Evolutionary conservation across 2,888 invertebrate species (phyloP), one percentile per base, ranked within the genome.

Genomic region (Tenthredo distinguenda): DNA sequence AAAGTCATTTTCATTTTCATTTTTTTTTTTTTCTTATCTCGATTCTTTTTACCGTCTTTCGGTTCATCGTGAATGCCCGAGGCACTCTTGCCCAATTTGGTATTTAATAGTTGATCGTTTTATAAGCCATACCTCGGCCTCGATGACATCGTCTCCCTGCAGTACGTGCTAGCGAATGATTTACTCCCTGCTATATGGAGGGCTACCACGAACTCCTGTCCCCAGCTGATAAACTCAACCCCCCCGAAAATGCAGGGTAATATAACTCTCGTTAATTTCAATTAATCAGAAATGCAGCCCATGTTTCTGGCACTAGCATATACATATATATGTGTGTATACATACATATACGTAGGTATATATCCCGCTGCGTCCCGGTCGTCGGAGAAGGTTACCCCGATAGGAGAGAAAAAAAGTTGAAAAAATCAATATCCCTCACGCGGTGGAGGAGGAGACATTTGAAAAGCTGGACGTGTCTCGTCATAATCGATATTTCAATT

Each of bases 181-280:
- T 81, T 81, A 81, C 62, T 81, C 62, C 40, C 40, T 7, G 26
- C 12, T 21, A 31, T 18, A 34, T 10, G 47, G 2, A 40, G 40
- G 79, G 79, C 18, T 15, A 47, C 55, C 10, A 62, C 37, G 62
- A 15, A 31, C 26, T 31, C 5, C 62, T 81, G 81, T 81, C 81
- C 81, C 62, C 62, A 62, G 40, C 81, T 81, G 81, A 81, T 81
- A 81, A 81, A 81, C 81, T 43, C 26, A 55, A 40, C 62, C 62
- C 81, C 40, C 40, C 62, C 81, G 21, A 62, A 81, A 81, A 50
- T n/a, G 12, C 58, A 40, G 81, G 81, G 58, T 62, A 58, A 62
- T 81, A 81, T n/a, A 81, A 81, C 21, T 81, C 81, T 81, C 81
- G 81, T 81, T 81, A 81, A 81, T 81, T 81, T 81, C 81, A 81